phyloP scores from a whole-genome alignment of 2,888 invertebrate species.

The Conomelus anceps region DNA sequence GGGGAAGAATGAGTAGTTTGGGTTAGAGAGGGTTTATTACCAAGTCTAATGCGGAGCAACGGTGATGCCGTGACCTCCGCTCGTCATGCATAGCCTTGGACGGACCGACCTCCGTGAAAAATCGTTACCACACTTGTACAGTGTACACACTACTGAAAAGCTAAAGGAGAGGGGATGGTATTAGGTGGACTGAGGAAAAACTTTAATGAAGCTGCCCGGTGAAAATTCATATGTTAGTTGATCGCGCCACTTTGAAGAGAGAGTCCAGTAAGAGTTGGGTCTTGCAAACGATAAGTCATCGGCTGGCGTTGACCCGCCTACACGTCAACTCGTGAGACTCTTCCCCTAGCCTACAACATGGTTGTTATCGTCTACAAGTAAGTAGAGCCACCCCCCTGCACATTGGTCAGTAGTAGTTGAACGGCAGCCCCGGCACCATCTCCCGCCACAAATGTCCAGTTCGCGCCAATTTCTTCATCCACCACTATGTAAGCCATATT shows the following conservation, averaged over 20 bases:
- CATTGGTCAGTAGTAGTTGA: background rate
- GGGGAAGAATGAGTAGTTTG: slow-evolving; percentile 1
- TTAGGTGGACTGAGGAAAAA: background rate
- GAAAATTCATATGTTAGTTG: slow-evolving; percentile 13
- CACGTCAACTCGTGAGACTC: background rate
- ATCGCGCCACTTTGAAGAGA: background rate
- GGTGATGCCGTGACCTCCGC: slow-evolving; percentile 10
- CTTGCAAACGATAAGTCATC: background rate
- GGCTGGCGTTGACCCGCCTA: background rate
- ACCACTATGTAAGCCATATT: background rate
- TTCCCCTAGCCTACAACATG: slow-evolving; percentile 3
- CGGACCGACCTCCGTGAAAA: slow-evolving; percentile 5
- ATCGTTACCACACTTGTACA: slow-evolving; percentile 4
- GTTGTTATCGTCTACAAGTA: slow-evolving; percentile 8
- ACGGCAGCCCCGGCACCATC: background rate
- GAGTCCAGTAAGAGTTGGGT: background rate
- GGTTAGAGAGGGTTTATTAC: background rate
- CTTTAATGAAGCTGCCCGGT: slow-evolving; percentile 10
- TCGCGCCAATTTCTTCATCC: background rate
- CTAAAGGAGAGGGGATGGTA: background rate
- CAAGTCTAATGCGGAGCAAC: slow-evolving; percentile 7
- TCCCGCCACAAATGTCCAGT: background rate
- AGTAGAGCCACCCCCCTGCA: background rate
- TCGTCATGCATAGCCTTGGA: slow-evolving; percentile 13
- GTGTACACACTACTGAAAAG: background rate